phyloP scores from a whole-genome alignment of 2,888 invertebrate species.

The Oscheius sp. region DNA sequence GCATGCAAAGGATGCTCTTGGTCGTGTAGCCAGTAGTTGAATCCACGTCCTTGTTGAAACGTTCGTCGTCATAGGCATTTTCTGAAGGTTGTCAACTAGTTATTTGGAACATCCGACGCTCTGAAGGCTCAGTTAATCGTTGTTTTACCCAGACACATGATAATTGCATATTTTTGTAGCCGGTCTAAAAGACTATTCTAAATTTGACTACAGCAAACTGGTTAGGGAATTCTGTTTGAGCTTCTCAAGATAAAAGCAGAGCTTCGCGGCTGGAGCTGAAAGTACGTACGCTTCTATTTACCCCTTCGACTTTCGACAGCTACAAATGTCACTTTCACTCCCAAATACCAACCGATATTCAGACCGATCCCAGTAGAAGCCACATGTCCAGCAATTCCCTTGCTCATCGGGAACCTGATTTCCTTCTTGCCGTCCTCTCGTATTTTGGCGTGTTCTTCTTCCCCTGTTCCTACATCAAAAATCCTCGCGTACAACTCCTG shows the following conservation, averaged over 20 bases:
- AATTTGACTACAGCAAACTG: background rate
- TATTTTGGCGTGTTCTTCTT: slow-evolving; percentile 57
- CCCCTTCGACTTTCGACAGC: background rate
- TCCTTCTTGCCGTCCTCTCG: slow-evolving; percentile 64
- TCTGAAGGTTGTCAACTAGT: slow-evolving; percentile 60
- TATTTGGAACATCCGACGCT: no score
- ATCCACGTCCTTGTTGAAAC: slow-evolving; percentile 75
- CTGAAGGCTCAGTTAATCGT: no score
- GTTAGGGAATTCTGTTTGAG: background rate
- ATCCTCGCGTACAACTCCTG: slow-evolving; percentile 85
- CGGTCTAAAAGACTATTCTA: background rate
- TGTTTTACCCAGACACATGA: background rate
- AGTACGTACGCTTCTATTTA: background rate
- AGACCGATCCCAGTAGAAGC: slow-evolving; percentile 84
- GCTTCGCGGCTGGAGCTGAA: no score
- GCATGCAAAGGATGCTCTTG: slow-evolving; percentile 86
- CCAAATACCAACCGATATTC: slow-evolving; percentile 78
- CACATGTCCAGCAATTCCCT: slow-evolving; percentile 86
- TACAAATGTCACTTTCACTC: background rate
- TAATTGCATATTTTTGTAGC: background rate
- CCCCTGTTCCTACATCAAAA: slow-evolving; percentile 79
- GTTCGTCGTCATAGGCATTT: slow-evolving; percentile 83
- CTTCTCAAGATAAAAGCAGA: no score
- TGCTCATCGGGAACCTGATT: slow-evolving; percentile 81
- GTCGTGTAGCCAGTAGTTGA: slow-evolving; percentile 79